Percentiles rank a stretch among this genome's conserved stretches.
phyloP scores from a whole-genome alignment of 2,888 invertebrate genomes.

The Drosophila phalerata region DNA sequence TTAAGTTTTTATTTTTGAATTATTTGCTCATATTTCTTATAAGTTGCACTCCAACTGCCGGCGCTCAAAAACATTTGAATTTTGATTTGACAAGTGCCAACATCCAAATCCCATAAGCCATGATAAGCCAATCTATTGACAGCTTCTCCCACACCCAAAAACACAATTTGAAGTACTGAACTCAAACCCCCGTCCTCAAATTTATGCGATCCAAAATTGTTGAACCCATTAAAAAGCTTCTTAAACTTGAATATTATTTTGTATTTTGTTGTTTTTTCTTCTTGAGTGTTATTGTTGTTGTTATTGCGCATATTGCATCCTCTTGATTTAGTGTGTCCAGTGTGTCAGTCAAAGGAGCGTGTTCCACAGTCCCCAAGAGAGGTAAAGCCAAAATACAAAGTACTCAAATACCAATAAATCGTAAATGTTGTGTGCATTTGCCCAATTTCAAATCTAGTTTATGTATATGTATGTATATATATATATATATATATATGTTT shows the following conservation, averaged over 20 bases:
- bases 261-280: constrained; percentile 60
- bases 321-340: constrained; percentile 73
- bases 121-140: constrained; percentile 11
- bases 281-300: constrained; percentile 59
- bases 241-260: constrained; percentile 68
- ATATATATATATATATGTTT: constrained; percentile 21
- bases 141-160: constrained; percentile 5
- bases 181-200: constrained; percentile 7
- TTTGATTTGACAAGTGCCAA: constrained; percentile 37
- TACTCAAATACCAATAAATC: constrained; percentile 72
- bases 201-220: constrained; percentile 30
- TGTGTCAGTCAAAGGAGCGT: constrained; percentile 72
- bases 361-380: constrained; percentile 56
- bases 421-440: constrained; percentile 76
- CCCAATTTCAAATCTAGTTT: constrained; percentile 45
- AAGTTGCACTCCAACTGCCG: constrained; percentile 44
- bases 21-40: constrained; percentile 22
- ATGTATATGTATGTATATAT: constrained; percentile 11
- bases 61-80: constrained; percentile 31
- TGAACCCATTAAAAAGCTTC: constrained; percentile 61
- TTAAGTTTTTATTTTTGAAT: constrained; percentile 8
- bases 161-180: background rate
- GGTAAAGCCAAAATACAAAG: constrained; percentile 63
- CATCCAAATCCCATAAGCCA: constrained; percentile 16
- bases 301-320: constrained; percentile 69